Base-by-base conservation (phyloP, 1,140 invertebrate genomes). In the Oscheius sp. region DNA sequence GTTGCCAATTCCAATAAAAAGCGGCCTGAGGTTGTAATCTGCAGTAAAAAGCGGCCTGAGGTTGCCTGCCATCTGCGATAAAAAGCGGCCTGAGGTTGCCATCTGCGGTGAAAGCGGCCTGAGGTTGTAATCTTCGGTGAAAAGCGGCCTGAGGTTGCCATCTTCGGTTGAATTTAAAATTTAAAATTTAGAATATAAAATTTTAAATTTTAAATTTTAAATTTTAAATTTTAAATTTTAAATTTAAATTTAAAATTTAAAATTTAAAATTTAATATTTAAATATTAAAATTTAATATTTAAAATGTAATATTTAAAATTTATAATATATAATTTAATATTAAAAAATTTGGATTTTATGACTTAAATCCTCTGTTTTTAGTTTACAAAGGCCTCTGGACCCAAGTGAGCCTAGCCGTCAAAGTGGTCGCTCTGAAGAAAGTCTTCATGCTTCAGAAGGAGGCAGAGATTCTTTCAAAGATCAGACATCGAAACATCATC, bases 381-480 rank as follows among this genome's bases (percentile, higher is more conserved):
- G 79, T 80, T 32, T 79, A 61, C 58, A 76, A 78, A 49, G 79
- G 76, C 55, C 58, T 58, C 35, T 80, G 77, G 79, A 73, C 58
- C 29, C 68, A 64, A 61, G 61, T 59, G 26, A 55, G 68, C 28
- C 35, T 66, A 18, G 36, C 2, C 4, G 35, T 65, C 31, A 31
- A 58, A 31, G 46, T 29, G 36, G 81, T 81, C 42, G 80, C 80
- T 31, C 34, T 81, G 46, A 81, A 81, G 64, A 81, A 81, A 75
- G 80, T 81, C 2, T 81, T 82, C 62, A 74, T 82, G 77, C 66
- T 81, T 31, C 79, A 81, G 31, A 82, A 82, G 75, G 80, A 81
- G 71, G 79, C 80, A 7, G 80, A 81, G 18, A 81, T 81, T 62
- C 62, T 81, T 15, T 81, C 80, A 28, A 79, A 80, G 68, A 76